Evolutionary conservation across 2,797 vertebrate species (phyloP).

Genomic region (Sternotherus odoratus): DNA sequence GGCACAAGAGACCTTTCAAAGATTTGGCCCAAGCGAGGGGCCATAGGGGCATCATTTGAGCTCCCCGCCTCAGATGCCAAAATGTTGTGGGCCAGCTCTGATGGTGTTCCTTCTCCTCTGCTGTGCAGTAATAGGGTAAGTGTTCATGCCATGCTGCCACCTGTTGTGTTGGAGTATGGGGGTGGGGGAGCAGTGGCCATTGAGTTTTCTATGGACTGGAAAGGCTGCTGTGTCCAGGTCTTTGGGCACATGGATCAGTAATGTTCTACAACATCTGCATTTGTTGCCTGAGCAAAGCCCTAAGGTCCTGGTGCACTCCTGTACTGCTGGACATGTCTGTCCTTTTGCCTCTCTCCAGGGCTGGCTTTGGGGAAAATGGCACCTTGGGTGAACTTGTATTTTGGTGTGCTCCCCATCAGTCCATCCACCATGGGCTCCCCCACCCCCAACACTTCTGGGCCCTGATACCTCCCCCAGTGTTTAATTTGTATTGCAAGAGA

Average conservation of each 20-base stretch:
- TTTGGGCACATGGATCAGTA: neutral
- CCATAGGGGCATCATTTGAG: too few relatives aligned
- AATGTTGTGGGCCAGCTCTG: too few relatives aligned
- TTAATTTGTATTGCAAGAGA: too few relatives aligned
- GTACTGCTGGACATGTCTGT: neutral
- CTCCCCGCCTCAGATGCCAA: too few relatives aligned
- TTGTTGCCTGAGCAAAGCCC: neutral
- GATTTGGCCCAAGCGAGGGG: too few relatives aligned
- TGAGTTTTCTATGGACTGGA: neutral
- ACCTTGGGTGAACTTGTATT: too few relatives aligned
- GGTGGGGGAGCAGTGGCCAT: neutral
- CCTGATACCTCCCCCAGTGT: too few relatives aligned
- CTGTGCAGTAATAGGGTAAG: neutral
- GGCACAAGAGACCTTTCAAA: too few relatives aligned
- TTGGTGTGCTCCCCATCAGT: too few relatives aligned
- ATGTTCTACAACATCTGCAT: neutral
- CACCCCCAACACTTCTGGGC: too few relatives aligned
- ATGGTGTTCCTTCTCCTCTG: neutral
- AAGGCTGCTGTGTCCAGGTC: neutral
- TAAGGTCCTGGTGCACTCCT: neutral
- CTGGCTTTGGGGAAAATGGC: too few relatives aligned
- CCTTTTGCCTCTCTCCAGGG: neutral
- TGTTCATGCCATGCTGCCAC: neutral
- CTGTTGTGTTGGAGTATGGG: neutral
- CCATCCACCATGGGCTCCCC: too few relatives aligned